Conservation (phyloP, 1,140 invertebrate species). For the Globodera ellingtonae region DNA sequence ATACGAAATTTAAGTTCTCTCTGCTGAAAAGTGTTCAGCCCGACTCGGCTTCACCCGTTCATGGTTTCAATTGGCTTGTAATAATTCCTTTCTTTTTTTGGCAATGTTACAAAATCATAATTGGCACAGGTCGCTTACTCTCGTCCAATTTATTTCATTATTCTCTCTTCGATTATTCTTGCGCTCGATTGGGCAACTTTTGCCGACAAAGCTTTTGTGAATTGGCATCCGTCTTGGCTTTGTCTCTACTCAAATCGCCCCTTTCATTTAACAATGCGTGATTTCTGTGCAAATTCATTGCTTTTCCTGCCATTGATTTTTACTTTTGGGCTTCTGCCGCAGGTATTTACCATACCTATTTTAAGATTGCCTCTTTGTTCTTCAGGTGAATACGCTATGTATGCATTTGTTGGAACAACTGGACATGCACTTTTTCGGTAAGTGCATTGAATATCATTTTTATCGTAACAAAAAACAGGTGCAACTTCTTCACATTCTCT, state of each 20-base stretch:
- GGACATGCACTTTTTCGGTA: conserved; percentile 93
- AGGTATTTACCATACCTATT: conserved; percentile 45
- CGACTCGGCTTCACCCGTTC: conserved; percentile 91
- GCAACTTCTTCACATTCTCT: conserved; percentile 91
- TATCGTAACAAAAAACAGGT: not conserved
- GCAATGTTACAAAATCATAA: not conserved
- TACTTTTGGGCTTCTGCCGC: conserved; percentile 69
- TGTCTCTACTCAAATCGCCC: conserved; percentile 3
- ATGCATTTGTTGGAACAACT: conserved; percentile 93
- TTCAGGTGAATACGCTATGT: conserved; percentile 90
- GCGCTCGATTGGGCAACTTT: conserved; percentile 69
- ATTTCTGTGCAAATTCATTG: conserved; percentile 66
- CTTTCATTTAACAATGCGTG: conserved; percentile 48
- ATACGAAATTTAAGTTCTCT: conserved; percentile 78
- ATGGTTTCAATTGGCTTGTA: conserved; percentile 92
- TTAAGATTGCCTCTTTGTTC: conserved; percentile 72
- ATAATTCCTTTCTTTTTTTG: not conserved
- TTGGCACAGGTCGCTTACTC: conserved; percentile 73
- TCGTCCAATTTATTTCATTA: conserved; percentile 90
- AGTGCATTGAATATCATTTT: not conserved
- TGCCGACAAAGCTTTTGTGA: conserved; percentile 28
- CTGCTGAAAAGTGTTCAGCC: conserved; percentile 97
- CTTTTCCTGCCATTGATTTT: conserved; percentile 67
- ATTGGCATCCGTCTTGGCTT: conserved; percentile 49
- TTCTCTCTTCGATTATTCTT: conserved; percentile 78